Percentiles rank a stretch among this genome's conserved stretches.
Evolutionary conservation across 2,888 invertebrate species (phyloP).

Genomic region (Troides aeacus): DNA sequence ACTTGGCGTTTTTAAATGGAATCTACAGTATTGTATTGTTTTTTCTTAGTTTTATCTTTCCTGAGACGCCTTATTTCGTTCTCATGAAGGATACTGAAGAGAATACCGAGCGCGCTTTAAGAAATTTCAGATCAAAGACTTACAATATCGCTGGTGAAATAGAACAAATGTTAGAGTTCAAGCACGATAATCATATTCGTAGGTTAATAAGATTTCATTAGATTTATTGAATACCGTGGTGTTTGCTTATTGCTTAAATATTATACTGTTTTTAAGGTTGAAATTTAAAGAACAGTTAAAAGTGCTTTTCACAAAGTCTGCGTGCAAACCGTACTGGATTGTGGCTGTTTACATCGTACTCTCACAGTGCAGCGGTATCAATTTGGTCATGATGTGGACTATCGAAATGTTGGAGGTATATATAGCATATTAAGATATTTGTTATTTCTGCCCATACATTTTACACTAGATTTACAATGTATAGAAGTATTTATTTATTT

Average conservation of each 20-base stretch:
- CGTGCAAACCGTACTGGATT: constrained; percentile 51
- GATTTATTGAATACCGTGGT: constrained; percentile 11
- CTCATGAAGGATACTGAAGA: constrained; percentile 41
- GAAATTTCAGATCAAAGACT: constrained; percentile 43
- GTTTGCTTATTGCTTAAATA: constrained; percentile 4
- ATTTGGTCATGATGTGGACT: constrained; percentile 51
- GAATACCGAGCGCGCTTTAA: constrained; percentile 38
- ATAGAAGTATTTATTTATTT: neutral
- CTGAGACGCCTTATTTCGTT: constrained; percentile 58
- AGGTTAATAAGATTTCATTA: constrained; percentile 40
- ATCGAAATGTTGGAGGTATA: constrained; percentile 55
- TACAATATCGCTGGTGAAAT: constrained; percentile 50
- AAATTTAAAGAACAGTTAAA: constrained; percentile 35
- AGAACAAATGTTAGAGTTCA: constrained; percentile 50
- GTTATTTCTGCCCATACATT: no score
- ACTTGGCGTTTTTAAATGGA: constrained; percentile 43
- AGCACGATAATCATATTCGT: constrained; percentile 52
- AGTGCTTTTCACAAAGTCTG: constrained; percentile 38
- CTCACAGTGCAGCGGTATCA: constrained; percentile 46
- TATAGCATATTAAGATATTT: no score
- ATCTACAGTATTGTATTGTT: constrained; percentile 38
- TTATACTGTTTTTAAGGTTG: constrained; percentile 12
- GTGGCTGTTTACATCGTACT: constrained; percentile 43
- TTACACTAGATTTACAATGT: neutral
- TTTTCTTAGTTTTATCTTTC: constrained; percentile 42